Evolutionary conservation across 1,140 invertebrate genomes (phyloP).

Genomic region (Thaumatotibia leucotreta): DNA sequence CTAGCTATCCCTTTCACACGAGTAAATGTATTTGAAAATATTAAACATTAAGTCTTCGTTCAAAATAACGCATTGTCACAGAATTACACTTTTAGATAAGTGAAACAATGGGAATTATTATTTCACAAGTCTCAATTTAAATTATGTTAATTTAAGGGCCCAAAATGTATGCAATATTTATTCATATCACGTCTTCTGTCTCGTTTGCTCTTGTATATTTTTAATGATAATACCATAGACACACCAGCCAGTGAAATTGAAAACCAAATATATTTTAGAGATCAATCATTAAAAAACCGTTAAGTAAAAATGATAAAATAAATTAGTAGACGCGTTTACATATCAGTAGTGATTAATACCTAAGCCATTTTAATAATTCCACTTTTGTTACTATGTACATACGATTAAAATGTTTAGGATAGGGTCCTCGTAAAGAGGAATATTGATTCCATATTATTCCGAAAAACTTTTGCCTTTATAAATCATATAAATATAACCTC

Average conservation of each 20-base stretch:
- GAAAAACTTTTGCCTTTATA: too few relatives aligned
- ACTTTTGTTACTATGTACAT: too few relatives aligned
- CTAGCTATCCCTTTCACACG: conserved; percentile 15
- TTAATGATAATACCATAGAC: background rate
- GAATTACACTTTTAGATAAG: background rate
- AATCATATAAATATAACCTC: too few relatives aligned
- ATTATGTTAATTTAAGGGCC: too few relatives aligned
- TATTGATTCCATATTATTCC: too few relatives aligned
- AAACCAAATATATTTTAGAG: background rate
- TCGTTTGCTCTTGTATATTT: background rate
- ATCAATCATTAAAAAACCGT: background rate
- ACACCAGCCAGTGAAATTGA: background rate
- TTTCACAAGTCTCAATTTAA: background rate
- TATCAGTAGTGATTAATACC: too few relatives aligned
- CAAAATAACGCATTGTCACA: background rate
- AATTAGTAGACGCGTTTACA: background rate
- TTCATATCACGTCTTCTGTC: background rate
- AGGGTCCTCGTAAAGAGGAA: too few relatives aligned
- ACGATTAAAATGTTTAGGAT: too few relatives aligned
- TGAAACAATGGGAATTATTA: background rate
- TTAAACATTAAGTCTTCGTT: background rate
- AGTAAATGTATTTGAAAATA: background rate
- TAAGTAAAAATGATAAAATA: background rate
- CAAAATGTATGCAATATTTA: background rate
- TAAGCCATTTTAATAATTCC: too few relatives aligned